Evolutionary conservation across 2,113 vertebrate species (phyloP).

Genomic region (Antennarius striatus): DNA sequence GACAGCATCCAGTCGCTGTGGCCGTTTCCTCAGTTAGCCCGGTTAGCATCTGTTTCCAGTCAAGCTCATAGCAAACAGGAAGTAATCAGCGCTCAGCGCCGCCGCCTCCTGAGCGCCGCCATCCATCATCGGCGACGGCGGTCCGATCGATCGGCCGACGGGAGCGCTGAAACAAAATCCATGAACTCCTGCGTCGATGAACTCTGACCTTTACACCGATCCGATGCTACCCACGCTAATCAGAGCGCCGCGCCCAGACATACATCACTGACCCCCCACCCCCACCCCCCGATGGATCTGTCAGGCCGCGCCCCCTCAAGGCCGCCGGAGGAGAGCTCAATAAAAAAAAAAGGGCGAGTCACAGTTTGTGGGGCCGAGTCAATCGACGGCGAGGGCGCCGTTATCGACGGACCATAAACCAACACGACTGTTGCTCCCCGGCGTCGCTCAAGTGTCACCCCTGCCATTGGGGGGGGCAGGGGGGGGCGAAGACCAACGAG

Average conservation of each 20-base stretch:
- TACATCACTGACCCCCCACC: conserved; percentile 27
- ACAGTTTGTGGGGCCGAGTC: conserved; percentile 34
- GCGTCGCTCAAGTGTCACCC: not conserved
- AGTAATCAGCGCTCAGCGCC: no score
- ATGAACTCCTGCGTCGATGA: conserved; percentile 37
- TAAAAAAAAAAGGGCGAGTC: conserved; percentile 27
- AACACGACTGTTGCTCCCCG: conserved; percentile 11
- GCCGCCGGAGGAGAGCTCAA: conserved; percentile 41
- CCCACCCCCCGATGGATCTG: conserved; percentile 60
- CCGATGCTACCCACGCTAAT: conserved; percentile 45
- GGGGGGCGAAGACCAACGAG: no score
- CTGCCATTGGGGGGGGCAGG: not conserved
- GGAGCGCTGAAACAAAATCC: no score
- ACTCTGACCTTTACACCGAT: conserved; percentile 65
- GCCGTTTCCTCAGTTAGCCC: no score
- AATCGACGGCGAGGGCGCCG: conserved; percentile 26
- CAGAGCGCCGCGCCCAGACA: conserved; percentile 36
- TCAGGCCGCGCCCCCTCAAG: conserved; percentile 48
- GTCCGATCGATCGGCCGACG: no score
- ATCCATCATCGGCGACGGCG: no score
- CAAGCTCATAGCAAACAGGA: no score
- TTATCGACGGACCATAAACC: conserved; percentile 49
- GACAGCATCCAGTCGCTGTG: no score
- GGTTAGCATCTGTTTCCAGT: no score
- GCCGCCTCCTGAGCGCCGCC: no score